Conservation (phyloP, 2,797 vertebrate genomes). For the Crocodylus rhombifer region DNA sequence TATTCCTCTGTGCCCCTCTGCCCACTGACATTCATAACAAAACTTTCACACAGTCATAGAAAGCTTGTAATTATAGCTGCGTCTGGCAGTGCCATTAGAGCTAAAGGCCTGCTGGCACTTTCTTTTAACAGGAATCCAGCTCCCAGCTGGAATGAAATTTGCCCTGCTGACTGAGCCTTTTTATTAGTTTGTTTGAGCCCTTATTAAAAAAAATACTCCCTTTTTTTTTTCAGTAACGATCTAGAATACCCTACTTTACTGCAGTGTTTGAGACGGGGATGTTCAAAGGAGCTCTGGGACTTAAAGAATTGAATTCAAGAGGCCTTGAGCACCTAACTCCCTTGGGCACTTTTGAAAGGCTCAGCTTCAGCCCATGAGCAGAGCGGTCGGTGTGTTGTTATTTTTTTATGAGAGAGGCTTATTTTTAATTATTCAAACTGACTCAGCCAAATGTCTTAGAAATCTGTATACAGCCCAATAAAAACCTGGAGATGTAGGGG, state of each 20-base stretch:
- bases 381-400: not conserved
- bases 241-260: not conserved
- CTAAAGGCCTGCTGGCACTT: slow-evolving; percentile 71
- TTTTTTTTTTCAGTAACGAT: not conserved
- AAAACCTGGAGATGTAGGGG: fast-evolving
- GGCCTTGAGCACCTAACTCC: not conserved
- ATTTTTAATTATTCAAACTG: slow-evolving; percentile 27
- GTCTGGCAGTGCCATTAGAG: slow-evolving; percentile 67
- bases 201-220: slow-evolving; percentile 4
- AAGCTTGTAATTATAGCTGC: slow-evolving; percentile 58
- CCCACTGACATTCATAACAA: slow-evolving; percentile 62
- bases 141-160: slow-evolving; percentile 74
- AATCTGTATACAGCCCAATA: slow-evolving; percentile 34
- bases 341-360: not conserved
- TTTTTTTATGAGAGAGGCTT: not conserved
- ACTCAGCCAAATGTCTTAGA: not conserved
- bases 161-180: slow-evolving; percentile 54
- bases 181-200: slow-evolving; percentile 69
- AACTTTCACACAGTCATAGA: slow-evolving; percentile 41
- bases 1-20: slow-evolving; percentile 63
- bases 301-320: not conserved
- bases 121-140: slow-evolving; percentile 63
- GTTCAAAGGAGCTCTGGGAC: slow-evolving; percentile 48
- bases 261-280: not conserved
- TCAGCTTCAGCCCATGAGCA: not conserved